These are phyloP conservation scores for Drosophila kuntzei DNA, from an alignment of 2,888 invertebrate genomes.

Conservation along the genomic window DNA sequence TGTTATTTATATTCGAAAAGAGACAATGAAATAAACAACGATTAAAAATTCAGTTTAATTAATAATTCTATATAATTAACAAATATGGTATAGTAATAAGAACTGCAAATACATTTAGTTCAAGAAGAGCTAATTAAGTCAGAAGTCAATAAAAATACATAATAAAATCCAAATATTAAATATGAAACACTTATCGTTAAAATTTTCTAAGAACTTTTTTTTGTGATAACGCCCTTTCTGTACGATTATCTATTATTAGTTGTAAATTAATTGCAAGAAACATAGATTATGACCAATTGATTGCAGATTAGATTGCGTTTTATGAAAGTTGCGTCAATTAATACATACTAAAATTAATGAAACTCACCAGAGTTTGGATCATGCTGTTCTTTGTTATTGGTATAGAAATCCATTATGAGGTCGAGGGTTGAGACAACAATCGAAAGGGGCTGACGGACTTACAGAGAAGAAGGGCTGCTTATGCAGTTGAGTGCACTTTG, in stretches of 20 bases:
- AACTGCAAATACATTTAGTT: neutral
- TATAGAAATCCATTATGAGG: conserved; percentile 80
- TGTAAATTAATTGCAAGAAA: conserved; percentile 15
- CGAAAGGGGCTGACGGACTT: conserved; percentile 11
- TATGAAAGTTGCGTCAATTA: conserved; percentile 28
- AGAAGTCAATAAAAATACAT: neutral
- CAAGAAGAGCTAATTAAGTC: neutral
- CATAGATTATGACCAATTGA: conserved; percentile 23
- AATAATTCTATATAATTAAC: neutral
- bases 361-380: conserved; percentile 74
- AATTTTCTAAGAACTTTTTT: conserved; percentile 3
- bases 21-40: neutral
- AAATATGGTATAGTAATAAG: neutral
- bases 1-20: too few species aligned
- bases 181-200: neutral
- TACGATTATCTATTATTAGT: conserved; percentile 5
- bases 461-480: conserved; percentile 13
- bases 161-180: neutral
- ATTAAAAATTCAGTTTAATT: neutral
- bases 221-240: conserved; percentile 6
- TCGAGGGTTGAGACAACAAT: conserved; percentile 27
- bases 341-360: conserved; percentile 35
- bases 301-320: conserved; percentile 41
- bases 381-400: conserved; percentile 60
- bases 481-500: conserved; percentile 57